Evolutionary conservation across 2,888 invertebrate genomes (phyloP).

Genomic region (Altica lythri): DNA sequence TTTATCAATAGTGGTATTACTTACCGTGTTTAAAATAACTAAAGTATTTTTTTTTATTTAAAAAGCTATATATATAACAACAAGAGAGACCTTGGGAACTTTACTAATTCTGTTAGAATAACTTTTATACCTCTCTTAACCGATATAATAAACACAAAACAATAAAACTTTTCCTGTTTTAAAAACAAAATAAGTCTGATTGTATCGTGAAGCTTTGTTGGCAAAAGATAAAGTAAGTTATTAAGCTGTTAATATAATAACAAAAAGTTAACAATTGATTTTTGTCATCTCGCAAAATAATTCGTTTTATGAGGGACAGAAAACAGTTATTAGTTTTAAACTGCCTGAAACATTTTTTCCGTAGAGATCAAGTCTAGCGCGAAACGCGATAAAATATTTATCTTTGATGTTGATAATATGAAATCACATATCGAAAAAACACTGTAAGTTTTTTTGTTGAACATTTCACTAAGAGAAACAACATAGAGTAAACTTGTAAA

Average conservation of each 20-base stretch:
- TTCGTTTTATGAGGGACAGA: slow-evolving; percentile 25
- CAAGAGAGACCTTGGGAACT: too few relatives aligned
- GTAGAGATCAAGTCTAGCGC: slow-evolving; percentile 7
- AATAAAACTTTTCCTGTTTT: too few relatives aligned
- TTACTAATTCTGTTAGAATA: too few relatives aligned
- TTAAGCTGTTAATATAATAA: slow-evolving; percentile 34
- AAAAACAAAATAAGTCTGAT: too few relatives aligned
- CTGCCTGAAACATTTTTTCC: slow-evolving; percentile 2
- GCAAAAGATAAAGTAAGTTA: slow-evolving; percentile 22
- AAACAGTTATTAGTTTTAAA: slow-evolving; percentile 28
- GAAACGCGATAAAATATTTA: slow-evolving; percentile 23
- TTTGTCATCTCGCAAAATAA: slow-evolving; percentile 22
- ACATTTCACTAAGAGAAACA: too few relatives aligned
- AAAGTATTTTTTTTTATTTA: too few relatives aligned
- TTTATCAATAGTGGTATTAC: too few relatives aligned
- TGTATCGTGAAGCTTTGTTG: slow-evolving; percentile 21
- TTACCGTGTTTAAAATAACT: too few relatives aligned
- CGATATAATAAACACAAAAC: too few relatives aligned
- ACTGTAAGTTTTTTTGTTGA: background rate
- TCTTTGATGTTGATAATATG: background rate
- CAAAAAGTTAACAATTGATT: slow-evolving; percentile 31
- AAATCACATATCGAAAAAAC: background rate
- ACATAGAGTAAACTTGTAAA: too few relatives aligned
- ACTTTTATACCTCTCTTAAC: too few relatives aligned
- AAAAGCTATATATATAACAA: too few relatives aligned